Evolutionary conservation across 1,140 invertebrate genomes (phyloP).

Genomic region (Diorhabda elongata): DNA sequence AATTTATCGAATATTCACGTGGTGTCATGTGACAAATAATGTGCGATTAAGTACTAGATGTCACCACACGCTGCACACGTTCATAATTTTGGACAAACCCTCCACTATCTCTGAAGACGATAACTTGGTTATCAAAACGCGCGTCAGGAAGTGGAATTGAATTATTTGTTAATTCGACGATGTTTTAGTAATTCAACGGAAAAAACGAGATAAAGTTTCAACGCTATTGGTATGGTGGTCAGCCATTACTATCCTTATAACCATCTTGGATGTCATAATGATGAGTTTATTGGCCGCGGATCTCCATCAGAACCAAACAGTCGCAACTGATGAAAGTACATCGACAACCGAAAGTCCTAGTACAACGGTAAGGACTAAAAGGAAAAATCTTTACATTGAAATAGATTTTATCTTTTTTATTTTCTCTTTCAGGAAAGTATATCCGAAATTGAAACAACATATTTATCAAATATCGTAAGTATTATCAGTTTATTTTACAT

Average conservation of each 20-base stretch:
- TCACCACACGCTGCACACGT: not conserved
- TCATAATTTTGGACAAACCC: not conserved
- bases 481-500: too few species aligned
- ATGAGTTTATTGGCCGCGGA: slow-evolving; percentile 17
- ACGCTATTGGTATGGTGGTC: not conserved
- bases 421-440: too few species aligned
- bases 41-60: not conserved
- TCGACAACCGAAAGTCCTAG: not conserved
- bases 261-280: slow-evolving; percentile 4
- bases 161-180: too few species aligned
- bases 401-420: too few species aligned
- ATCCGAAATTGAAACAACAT: too few species aligned
- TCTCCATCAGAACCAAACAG: not conserved
- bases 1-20: too few species aligned
- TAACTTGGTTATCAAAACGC: too few species aligned
- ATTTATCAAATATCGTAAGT: too few species aligned
- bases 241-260: not conserved
- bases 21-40: not conserved
- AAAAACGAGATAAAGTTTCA: not conserved
- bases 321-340: not conserved
- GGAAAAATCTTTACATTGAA: too few species aligned
- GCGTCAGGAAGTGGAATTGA: too few species aligned
- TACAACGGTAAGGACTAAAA: not conserved
- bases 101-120: too few species aligned
- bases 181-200: slow-evolving; percentile 1